Evolutionary conservation across 2,113 vertebrate genomes (phyloP), one percentile per base, ranked within the genome.

Genomic region (Xiphophorus hellerii): DNA sequence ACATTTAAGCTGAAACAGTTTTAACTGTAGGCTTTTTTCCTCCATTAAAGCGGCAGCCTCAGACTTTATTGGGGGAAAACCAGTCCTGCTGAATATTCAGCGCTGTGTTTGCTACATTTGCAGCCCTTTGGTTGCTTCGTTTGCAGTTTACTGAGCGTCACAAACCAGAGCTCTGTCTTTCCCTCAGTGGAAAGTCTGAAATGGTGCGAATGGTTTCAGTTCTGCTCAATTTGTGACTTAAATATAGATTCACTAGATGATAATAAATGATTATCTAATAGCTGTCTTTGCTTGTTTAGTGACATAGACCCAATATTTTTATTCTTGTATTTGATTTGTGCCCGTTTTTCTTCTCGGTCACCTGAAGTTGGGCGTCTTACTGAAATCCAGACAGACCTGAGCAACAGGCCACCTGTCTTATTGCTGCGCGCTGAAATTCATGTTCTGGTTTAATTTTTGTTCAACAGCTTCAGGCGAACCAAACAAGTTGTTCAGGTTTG

Each of bases 51-150:
- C 64, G 15, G 42, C 4, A 58, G 35, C 63, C 51, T 62, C 69
- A 44, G 42, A 12, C 82, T 92, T 92, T 92, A 89, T 80, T 79
- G 71, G 83, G 60, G 87, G 79, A 75, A 85, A 90, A 89, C 62
- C 71, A 5, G 69, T 27, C 74, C 74, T 64, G 76, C 31, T 92
- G 80, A 90, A 90, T 92, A 87, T 90, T 87, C 81, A 90, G 48
- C 73, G 1, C 77, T 62, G 13, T 70, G 69, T 83, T 77, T 69
- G 28, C 27, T 31, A 5, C 44, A 17, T 48, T 17, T 20, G 44
- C 44, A 15, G 42, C 42, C 14, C 12, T 42, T 42, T 11, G 44
- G 14, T 51, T 1, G 44, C 48, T 51, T 51, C 48, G 20, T 51
- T 51, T 22, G 64, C 66, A 58, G 69, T 86, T 87, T 77, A 75